A percentile compares a stretch with the other conserved stretches of the same genome.
Evolutionary conservation across 2,888 invertebrate species (phyloP).

Genomic region (Stenchaetothrips biformis): DNA sequence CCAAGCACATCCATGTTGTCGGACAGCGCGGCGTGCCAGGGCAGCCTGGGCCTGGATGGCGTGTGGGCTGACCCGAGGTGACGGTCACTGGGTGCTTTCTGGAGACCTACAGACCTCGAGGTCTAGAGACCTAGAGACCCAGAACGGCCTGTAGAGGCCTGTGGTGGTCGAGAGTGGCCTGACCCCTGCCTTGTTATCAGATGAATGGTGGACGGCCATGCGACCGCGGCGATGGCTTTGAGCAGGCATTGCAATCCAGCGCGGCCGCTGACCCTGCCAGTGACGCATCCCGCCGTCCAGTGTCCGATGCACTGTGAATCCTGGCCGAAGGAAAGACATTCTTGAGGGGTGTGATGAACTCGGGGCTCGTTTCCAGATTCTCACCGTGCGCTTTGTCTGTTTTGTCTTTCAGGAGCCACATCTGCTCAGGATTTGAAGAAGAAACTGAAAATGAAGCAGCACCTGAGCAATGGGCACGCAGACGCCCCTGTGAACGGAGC

Average conservation of each 20-base stretch:
- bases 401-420: neutral
- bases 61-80: too few relatives aligned
- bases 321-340: neutral
- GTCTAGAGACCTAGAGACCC: too few relatives aligned
- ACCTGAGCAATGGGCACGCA: neutral
- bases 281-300: neutral
- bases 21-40: too few relatives aligned
- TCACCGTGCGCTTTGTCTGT: neutral
- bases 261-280: neutral
- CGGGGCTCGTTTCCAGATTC: neutral
- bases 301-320: neutral
- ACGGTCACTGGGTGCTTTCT: too few relatives aligned
- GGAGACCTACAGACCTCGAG: too few relatives aligned
- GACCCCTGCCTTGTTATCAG: neutral
- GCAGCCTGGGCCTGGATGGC: too few relatives aligned
- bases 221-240: neutral
- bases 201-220: neutral
- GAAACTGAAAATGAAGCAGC: neutral
- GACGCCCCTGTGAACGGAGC: neutral
- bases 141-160: too few relatives aligned
- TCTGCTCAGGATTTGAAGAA: neutral
- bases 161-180: neutral
- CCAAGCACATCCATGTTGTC: neutral
- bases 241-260: neutral
- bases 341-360: neutral